Conservation (phyloP, 64 coral and sea anemone genomes). For the Actinia equina region DNA sequence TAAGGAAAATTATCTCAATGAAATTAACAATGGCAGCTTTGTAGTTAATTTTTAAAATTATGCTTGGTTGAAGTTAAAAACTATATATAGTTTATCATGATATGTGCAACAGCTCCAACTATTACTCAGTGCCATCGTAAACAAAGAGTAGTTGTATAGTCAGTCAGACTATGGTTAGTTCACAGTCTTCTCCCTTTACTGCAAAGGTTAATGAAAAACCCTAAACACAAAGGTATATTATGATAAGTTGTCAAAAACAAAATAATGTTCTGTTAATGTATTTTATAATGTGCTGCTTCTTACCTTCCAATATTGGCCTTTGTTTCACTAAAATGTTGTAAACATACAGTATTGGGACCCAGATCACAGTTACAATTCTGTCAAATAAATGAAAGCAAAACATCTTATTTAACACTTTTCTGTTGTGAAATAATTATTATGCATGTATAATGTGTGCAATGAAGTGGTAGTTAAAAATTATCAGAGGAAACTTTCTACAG, state of each 20-base stretch:
- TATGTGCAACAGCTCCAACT: no score
- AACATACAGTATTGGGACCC: background rate
- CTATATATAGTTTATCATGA: background rate
- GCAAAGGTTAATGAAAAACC: no score
- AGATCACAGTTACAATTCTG: slow-evolving; percentile 15
- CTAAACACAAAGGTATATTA: no score
- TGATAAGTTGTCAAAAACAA: background rate
- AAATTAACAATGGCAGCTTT: no score
- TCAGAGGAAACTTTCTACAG: no score
- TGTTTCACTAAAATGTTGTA: slow-evolving; percentile 11
- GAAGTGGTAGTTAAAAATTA: no score
- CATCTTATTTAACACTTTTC: background rate
- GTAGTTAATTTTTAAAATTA: no score
- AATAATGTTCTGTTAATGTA: background rate
- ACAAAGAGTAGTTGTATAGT: background rate
- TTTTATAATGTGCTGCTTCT: background rate
- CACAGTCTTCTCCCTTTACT: no score
- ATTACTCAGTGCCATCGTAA: background rate
- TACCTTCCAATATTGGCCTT: slow-evolving; percentile 30
- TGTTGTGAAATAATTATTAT: no score
- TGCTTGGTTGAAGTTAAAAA: no score
- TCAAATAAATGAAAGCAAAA: background rate
- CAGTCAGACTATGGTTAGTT: background rate
- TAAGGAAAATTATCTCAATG: no score
- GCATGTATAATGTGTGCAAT: no score